Conservation (phyloP, 2,113 vertebrate genomes). For the Peromyscus polionotus region DNA sequence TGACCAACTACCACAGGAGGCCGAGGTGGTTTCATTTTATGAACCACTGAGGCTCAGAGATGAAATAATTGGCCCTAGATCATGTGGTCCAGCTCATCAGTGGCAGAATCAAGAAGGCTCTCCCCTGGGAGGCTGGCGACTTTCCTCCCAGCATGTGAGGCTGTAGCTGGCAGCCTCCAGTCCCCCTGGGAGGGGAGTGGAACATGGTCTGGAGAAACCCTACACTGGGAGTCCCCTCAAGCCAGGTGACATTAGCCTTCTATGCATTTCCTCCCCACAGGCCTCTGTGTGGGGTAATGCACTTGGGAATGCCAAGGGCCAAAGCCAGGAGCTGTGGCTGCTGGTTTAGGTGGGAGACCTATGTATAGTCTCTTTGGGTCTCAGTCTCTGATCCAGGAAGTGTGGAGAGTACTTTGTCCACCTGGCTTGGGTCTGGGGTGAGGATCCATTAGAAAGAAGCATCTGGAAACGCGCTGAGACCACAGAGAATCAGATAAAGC, state of each 20-base stretch:
- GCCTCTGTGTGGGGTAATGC: neutral
- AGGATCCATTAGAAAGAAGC: neutral
- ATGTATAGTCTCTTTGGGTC: rapidly evolving
- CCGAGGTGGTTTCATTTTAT: neutral
- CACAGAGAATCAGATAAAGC: neutral
- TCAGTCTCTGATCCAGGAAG: neutral
- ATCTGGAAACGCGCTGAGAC: neutral
- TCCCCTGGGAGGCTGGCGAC: neutral
- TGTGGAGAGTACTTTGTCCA: neutral
- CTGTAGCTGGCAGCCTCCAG: too few species aligned
- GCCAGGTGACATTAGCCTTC: neutral
- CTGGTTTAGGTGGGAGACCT: neutral
- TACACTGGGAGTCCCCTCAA: rapidly evolving
- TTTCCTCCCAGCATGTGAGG: rapidly evolving
- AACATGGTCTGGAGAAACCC: rapidly evolving
- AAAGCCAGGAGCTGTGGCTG: neutral
- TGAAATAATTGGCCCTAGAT: neutral
- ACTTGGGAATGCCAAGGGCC: neutral
- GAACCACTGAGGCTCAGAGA: neutral
- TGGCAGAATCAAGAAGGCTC: neutral
- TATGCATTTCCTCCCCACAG: neutral
- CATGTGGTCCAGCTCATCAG: neutral
- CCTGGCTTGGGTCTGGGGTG: neutral
- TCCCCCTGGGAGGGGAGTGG: neutral
- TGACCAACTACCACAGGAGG: neutral